A percentile compares a stretch with the other conserved stretches of the same genome.
Conservation (phyloP, 2,113 vertebrate species). For the Psammodynastes pulverulentus region DNA sequence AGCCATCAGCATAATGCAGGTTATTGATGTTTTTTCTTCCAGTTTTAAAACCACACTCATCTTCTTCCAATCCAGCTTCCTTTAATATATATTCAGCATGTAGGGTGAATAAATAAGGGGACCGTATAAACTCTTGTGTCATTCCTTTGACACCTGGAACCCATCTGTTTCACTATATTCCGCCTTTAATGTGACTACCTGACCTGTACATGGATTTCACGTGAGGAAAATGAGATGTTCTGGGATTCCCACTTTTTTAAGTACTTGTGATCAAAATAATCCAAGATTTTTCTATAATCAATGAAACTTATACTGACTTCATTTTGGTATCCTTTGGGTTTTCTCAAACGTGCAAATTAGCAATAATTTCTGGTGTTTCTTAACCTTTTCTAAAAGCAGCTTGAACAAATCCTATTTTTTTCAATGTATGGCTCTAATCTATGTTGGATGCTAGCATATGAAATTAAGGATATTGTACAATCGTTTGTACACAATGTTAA, state of each 20-base stretch:
- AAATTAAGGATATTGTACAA: background rate
- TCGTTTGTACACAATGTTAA: background rate
- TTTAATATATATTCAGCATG: background rate
- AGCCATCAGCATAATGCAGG: background rate
- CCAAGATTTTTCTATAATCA: background rate
- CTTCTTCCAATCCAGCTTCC: background rate
- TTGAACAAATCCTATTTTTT: background rate
- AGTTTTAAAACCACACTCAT: background rate
- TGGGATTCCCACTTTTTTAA: background rate
- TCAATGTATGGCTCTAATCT: background rate
- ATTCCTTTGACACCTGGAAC: background rate
- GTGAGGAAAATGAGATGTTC: background rate
- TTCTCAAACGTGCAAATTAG: background rate
- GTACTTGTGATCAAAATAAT: background rate
- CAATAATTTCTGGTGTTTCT: background rate
- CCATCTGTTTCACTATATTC: background rate
- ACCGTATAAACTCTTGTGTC: background rate
- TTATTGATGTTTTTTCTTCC: background rate
- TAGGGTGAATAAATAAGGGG: background rate
- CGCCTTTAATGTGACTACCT: background rate
- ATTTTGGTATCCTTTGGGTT: background rate
- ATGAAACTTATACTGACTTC: background rate
- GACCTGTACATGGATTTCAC: background rate
- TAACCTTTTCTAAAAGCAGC: background rate
- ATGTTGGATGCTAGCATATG: background rate